Evolutionary conservation across 2,113 vertebrate genomes (phyloP), one percentile per base, ranked within the genome.

Genomic region (Melanotaenia duboulayi): DNA sequence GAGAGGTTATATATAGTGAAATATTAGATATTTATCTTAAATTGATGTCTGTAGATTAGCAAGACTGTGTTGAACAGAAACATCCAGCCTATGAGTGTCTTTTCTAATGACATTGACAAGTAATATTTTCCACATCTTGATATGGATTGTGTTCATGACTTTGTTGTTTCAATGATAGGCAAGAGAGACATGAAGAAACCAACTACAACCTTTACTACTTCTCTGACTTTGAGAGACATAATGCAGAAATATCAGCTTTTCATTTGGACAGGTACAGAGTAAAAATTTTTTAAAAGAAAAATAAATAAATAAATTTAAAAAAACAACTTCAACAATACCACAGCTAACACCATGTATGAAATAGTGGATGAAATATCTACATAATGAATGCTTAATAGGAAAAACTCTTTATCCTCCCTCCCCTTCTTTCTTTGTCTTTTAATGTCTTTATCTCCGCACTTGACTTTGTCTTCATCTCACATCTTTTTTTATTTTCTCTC

Each of bases 201-300:
- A 91, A 95, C 28, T 73, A 82, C 9, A 95, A 97, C 80, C 93
- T 96, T 28, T 96, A 95, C 86, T 97, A 95, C 82, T 96, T 97
- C 91, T 96, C 96, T 0, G 94, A 96, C 87, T 97, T 96, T 65
- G 95, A 97, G 80, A 89, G 95, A 50, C 96, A 96, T 86, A 95
- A 95, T 14, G 94, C 95, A 3, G 95, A 97, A 86, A 95, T 95
- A 0, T 90, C 92, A 65, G 95, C 95, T 35, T 96, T 96, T 75
- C 96, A 96, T 69, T 83, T 96, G 67, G 95, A 96, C 92, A 95
- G 95, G 95, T 90, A 80, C 10, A 1, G 24, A 39, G 13, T 65
- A 4, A 12, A 7, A 22, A 24, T 4, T 17, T 3, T 44, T 55
- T 25, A 24, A 11, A 19, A 39, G 1, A n/a, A 22, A n/a, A 1